Percentiles rank a stretch among this genome's conserved stretches.
Evolutionary conservation across 2,888 invertebrate species (phyloP).

Genomic region (Papilio protenor): DNA sequence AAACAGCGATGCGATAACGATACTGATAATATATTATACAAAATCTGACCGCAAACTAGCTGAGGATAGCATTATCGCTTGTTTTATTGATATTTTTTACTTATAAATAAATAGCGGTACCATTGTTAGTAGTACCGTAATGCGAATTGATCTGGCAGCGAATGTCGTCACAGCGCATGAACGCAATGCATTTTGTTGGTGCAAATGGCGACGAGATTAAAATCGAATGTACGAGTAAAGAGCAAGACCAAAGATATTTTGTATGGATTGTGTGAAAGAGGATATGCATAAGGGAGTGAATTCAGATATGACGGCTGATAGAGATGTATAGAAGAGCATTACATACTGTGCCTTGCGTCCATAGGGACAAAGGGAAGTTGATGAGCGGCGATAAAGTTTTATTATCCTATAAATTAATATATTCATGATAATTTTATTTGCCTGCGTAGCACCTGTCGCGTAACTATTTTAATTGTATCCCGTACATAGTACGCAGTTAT

Average conservation of each 20-base stretch:
- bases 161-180: background rate
- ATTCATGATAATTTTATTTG: background rate
- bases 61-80: background rate
- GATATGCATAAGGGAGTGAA: too few species aligned
- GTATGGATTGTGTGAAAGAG: too few species aligned
- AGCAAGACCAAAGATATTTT: too few species aligned
- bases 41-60: background rate
- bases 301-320: too few species aligned
- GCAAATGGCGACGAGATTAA: background rate
- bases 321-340: too few species aligned
- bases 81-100: background rate
- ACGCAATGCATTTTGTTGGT: background rate
- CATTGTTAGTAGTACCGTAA: background rate
- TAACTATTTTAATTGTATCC: background rate
- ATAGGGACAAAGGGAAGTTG: too few species aligned
- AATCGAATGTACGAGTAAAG: too few species aligned
- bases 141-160: background rate
- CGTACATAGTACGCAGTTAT: background rate
- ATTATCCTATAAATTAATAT: background rate
- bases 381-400: background rate
- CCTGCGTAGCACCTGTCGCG: background rate
- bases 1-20: constrained; percentile 2
- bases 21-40: background rate
- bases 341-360: too few species aligned
- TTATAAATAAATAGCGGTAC: background rate